Base-by-base conservation (phyloP, 2,797 vertebrate genomes). In the Champsocephalus gunnari region DNA sequence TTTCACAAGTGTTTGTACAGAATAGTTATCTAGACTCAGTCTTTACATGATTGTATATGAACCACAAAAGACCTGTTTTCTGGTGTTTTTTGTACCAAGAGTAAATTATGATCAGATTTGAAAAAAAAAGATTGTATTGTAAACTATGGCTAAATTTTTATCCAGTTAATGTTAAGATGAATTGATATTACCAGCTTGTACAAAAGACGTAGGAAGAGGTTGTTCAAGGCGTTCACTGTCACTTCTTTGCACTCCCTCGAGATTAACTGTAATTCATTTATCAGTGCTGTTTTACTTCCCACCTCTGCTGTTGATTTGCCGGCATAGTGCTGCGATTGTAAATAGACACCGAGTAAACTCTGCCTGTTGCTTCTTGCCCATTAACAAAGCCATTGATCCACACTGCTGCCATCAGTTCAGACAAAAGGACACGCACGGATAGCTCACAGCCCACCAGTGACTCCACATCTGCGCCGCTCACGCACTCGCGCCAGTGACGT, bases 21-120 rank as follows among this genome's bases (percentile, higher is more conserved):
- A 96, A 95, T 87, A 96, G 94, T 96, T 96, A 91, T 96, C 95
- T 96, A 95, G 96, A 96, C 96, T 97, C 97, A 96, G 95, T 96
- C 96, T 97, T 97, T 93, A 96, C 96, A 96, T 96, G 96, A 98
- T 98, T 99, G 97, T 99, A 97, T 96, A 97, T 97, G 96, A 97
- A 96, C 95, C 95, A 96, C 96, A 97, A 96, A 96, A 97, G 94
- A 97, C 95, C 95, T 96, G 96, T 97, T 97, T 97, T 96, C 95
- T 98, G 96, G 96, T 94, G 96, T 96, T 97, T 97, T 97, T 98
- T 97, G 95, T 97, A 97, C 95, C 95, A 93, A 94, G 94, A 95
- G 96, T 95, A 94, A 94, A 94, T 95, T 95, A 95, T 95, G 92
- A 94, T 93, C 89, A 83, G 93, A 97, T 97, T 97, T 97, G 96